A percentile compares a stretch with the other conserved stretches of the same genome.
Conservation (phyloP, 30 jellyfish, hydroid and myxozoan species). For the Hydra vulgaris region DNA sequence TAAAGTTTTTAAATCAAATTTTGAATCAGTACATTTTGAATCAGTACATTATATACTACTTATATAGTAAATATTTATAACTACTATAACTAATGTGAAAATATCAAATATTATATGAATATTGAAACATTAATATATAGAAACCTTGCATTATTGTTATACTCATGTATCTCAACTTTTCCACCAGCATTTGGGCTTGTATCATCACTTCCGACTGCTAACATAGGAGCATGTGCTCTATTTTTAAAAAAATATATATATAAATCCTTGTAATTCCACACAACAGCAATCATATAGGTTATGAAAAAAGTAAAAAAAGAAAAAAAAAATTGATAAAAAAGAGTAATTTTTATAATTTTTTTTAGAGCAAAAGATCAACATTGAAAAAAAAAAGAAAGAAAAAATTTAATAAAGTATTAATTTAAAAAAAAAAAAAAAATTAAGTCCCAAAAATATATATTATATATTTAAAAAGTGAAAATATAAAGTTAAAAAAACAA, state of each 20-base stretch:
- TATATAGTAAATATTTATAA: too few species aligned
- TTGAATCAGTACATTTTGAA: too few species aligned
- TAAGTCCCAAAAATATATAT: too few species aligned
- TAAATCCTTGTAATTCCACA: neutral
- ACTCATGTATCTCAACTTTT: conserved; percentile 73
- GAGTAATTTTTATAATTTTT: neutral
- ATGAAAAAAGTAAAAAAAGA: neutral
- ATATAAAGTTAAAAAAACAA: too few species aligned
- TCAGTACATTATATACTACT: too few species aligned
- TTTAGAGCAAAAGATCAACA: neutral
- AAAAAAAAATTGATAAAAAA: neutral
- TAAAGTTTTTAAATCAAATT: too few species aligned
- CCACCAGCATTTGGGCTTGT: conserved; percentile 62
- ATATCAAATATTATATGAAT: too few species aligned
- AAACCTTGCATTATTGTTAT: conserved; percentile 43
- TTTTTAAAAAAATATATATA: neutral
- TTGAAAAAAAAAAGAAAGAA: too few species aligned
- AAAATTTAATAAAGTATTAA: too few species aligned
- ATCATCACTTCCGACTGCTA: conserved; percentile 97
- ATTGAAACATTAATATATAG: neutral
- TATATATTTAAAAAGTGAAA: too few species aligned
- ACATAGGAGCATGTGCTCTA: conserved; percentile 71
- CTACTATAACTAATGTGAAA: neutral
- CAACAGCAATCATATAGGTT: neutral
- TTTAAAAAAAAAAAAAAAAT: too few species aligned